Evolutionary conservation across 2,888 invertebrate genomes (phyloP), one percentile per base, ranked within the genome.

Genomic region (Busseola fusca): DNA sequence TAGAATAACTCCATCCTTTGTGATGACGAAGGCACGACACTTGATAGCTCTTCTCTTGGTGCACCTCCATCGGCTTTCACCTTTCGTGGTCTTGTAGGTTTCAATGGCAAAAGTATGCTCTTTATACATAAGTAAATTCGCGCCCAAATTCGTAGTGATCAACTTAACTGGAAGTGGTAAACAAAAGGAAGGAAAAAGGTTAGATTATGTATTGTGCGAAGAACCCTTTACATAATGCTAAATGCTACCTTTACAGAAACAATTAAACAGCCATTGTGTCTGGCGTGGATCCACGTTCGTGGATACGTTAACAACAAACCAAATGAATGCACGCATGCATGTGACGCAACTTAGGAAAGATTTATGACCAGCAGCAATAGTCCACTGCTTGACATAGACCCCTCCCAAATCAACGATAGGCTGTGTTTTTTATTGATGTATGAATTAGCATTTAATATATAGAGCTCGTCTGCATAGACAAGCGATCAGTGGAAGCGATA

Each of bases 1-100:
- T 3, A 59, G 14, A 60, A 76, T 40, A 14, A 67, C 54, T 45
- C 64, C 73, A 30, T 60, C 30, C 27, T 76, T 73, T 5, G 30
- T 45, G n/a, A 76, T 76, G 27, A 76, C 67, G 45, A 73, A 76
- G 4, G 77, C 76, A 14, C 64, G 56, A 34, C 76, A 76, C 52
- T 52, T 72, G 30, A 52, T 59, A 18, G 76, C 1, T 45, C 37
- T 54, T 72, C 76, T 63, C n/a, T 34, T 76, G 0, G 62, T 63
- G 48, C 76, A 76, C n/a, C 76, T 76, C 76, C 76, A 76, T 14
- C 72, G 57, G 14, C 67, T 45, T 58, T 52, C 37, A 25, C 48
- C 48, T 1, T 3, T 59, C 1, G 62, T 21, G 0, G 14, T 27
- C 52, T 52, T 30, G n/a, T 56, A 60, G 9, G 45, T 30, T 40